These are phyloP conservation scores for Aldabrachelys gigantea DNA, from an alignment of 2,113 vertebrate genomes.

Conservation along the genomic window DNA sequence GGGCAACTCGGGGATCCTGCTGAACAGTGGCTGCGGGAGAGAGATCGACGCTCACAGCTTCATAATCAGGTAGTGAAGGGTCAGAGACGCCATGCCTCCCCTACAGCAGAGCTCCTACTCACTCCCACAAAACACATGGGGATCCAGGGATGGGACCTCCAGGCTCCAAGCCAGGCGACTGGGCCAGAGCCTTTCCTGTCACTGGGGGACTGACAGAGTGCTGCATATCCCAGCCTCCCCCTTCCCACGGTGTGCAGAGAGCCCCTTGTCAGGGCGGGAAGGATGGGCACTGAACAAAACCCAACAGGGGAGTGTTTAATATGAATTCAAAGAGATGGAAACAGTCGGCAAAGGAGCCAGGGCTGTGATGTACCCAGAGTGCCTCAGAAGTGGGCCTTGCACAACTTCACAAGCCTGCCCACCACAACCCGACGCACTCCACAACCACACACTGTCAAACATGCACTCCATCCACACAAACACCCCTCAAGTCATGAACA, in stretches of 20 bases:
- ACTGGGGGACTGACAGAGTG: not conserved
- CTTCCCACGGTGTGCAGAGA: not conserved
- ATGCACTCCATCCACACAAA: not conserved
- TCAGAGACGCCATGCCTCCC: not conserved
- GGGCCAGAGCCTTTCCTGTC: not conserved
- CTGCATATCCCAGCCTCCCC: not conserved
- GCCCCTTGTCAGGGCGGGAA: not conserved
- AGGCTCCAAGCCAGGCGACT: not conserved
- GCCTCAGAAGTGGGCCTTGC: not conserved
- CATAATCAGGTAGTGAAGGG: conserved; percentile 86
- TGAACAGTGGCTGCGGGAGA: conserved; percentile 92
- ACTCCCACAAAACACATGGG: not conserved
- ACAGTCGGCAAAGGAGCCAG: not conserved
- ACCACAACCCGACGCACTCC: not conserved
- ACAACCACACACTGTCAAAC: not conserved
- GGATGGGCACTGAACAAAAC: not conserved
- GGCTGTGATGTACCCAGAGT: not conserved
- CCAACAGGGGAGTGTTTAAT: accelerated
- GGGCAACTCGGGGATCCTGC: conserved; percentile 94
- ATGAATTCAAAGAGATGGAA: accelerated
- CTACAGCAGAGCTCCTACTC: not conserved
- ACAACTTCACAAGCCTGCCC: not conserved
- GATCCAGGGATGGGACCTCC: not conserved
- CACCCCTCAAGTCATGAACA: not conserved
- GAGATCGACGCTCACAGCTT: conserved; percentile 95